Conservation (phyloP, 2,113 vertebrate species). For the Apteryx owenii region DNA sequence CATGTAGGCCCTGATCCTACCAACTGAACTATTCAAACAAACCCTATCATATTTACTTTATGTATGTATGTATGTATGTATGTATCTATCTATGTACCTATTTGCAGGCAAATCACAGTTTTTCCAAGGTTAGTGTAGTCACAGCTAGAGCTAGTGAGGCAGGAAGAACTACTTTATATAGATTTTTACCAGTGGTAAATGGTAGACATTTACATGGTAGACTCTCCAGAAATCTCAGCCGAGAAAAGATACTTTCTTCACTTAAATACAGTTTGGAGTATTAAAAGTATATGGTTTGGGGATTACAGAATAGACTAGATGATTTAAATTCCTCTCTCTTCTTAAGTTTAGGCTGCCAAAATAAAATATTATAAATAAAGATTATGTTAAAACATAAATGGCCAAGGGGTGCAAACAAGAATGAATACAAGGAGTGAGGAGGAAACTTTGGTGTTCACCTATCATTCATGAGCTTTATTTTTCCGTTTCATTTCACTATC, state of each 20-base stretch:
- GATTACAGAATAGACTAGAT: neutral
- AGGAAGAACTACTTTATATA: neutral
- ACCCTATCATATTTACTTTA: neutral
- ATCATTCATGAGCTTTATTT: neutral
- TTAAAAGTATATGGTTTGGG: neutral
- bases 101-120: neutral
- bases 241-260: neutral
- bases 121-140: neutral
- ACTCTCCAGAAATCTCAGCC: neutral
- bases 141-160: neutral
- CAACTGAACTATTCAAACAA: neutral
- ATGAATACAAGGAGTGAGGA: neutral
- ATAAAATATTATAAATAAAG: neutral
- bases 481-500: neutral
- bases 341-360: neutral
- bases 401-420: neutral
- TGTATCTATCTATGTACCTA: neutral
- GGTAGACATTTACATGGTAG: neutral
- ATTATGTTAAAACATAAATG: neutral
- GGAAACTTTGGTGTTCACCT: neutral
- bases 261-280: neutral
- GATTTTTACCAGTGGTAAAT: neutral
- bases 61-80: no score
- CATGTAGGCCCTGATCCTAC: neutral
- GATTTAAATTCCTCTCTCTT: neutral